Percentiles rank a stretch among this genome's conserved stretches.
Conservation (phyloP, 1,140 invertebrate species). For the Neuroterus valhalla region DNA sequence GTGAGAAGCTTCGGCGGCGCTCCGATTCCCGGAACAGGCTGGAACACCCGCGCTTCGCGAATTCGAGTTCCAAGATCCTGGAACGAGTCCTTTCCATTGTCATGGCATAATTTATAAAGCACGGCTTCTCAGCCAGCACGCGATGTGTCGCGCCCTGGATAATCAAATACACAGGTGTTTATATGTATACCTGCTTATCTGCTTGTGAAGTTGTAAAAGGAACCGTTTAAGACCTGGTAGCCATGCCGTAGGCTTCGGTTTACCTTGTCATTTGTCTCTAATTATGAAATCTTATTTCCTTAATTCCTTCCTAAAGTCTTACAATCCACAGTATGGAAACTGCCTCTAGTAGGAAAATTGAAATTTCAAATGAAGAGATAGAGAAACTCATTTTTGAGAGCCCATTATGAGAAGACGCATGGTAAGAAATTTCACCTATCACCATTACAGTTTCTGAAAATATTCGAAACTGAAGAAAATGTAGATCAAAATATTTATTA, state of each 20-base stretch:
- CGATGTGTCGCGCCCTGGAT: constrained; percentile 49
- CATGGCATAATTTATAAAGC: constrained; percentile 55
- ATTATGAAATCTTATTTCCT: too few relatives aligned
- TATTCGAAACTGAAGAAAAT: too few relatives aligned
- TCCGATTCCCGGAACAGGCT: constrained; percentile 57
- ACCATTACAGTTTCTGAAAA: too few relatives aligned
- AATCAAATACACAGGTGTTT: constrained; percentile 46
- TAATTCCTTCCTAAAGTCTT: too few relatives aligned
- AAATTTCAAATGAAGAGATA: too few relatives aligned
- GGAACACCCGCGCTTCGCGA: constrained; percentile 54
- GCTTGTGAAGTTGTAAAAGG: constrained; percentile 25
- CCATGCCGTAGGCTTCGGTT: neutral
- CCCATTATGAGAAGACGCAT: too few relatives aligned
- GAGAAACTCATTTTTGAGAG: too few relatives aligned
- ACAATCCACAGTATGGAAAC: too few relatives aligned
- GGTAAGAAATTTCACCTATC: too few relatives aligned
- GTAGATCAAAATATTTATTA: too few relatives aligned
- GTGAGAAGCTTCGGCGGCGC: constrained; percentile 34
- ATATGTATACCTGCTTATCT: constrained; percentile 31
- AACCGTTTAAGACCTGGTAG: constrained; percentile 3
- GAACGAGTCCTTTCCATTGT: constrained; percentile 51
- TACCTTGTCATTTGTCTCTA: too few relatives aligned
- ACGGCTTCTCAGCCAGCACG: constrained; percentile 46
- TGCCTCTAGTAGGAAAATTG: too few relatives aligned
- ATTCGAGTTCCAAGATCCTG: constrained; percentile 56